Conservation (phyloP, 2,888 invertebrate species). For the Agapostemon virescens region DNA sequence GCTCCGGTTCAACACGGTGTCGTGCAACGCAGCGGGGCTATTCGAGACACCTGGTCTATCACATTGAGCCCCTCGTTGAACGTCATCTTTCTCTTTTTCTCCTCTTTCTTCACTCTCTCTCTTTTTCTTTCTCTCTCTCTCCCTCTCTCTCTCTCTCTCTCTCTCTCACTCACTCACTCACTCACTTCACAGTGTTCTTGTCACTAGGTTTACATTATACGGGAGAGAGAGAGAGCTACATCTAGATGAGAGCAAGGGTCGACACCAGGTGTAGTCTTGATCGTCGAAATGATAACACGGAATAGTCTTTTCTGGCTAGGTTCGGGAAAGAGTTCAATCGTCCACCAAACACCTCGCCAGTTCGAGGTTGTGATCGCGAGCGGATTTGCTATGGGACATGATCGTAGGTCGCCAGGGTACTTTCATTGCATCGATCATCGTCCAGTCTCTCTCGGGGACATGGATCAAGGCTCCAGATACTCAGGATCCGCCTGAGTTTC, state of each 20-base stretch:
- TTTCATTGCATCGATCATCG: constrained; percentile 38
- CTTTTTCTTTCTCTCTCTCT: not conserved
- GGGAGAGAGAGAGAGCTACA: not conserved
- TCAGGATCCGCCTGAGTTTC: constrained; percentile 13
- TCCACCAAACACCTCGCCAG: constrained; percentile 27
- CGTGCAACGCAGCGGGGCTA: constrained; percentile 45
- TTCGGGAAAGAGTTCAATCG: constrained; percentile 29
- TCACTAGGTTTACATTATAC: constrained; percentile 15
- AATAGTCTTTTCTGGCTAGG: not conserved
- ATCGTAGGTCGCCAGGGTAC: constrained; percentile 16
- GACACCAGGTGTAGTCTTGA: not conserved
- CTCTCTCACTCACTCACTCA: not conserved
- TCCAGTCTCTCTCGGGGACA: not conserved
- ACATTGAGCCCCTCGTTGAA: constrained; percentile 32
- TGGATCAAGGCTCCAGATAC: constrained; percentile 16
- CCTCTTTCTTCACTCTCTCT: not conserved
- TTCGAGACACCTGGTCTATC: constrained; percentile 37
- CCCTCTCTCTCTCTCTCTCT: too few species aligned
- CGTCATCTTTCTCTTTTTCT: constrained; percentile 15
- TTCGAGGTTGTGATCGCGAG: constrained; percentile 17
- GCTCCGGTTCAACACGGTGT: constrained; percentile 41
- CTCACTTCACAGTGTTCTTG: not conserved
- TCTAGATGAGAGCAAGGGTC: not conserved
- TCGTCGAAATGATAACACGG: constrained; percentile 8
- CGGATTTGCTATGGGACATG: constrained; percentile 2